Evolutionary conservation across 2,888 invertebrate species (phyloP).

Genomic region (Carabus problematicus): DNA sequence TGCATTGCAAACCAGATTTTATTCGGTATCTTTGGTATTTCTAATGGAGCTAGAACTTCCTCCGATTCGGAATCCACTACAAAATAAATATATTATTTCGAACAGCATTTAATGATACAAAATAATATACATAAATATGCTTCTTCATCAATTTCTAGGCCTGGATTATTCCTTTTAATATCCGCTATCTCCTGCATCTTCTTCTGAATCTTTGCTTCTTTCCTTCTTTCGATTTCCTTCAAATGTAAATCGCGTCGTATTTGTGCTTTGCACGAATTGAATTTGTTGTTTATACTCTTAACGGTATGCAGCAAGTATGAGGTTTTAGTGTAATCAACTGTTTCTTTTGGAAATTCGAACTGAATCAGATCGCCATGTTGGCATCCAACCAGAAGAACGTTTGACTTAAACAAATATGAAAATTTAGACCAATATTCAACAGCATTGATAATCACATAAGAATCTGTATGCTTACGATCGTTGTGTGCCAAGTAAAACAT

Average conservation of each 20-base stretch:
- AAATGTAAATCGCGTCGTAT: conserved; percentile 67
- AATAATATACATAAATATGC: conserved; percentile 65
- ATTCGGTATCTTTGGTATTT: conserved; percentile 66
- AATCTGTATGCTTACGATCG: conserved; percentile 56
- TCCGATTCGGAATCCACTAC: conserved; percentile 66
- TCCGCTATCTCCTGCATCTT: conserved; percentile 67
- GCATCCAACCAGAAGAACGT: conserved; percentile 64
- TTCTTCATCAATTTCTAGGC: conserved; percentile 67
- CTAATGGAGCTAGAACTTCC: conserved; percentile 63
- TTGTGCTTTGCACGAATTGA: conserved; percentile 67
- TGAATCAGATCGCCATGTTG: conserved; percentile 64
- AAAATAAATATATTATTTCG: conserved; percentile 43
- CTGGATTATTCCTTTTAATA: conserved; percentile 65
- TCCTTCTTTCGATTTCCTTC: conserved; percentile 62
- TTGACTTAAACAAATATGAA: conserved; percentile 52
- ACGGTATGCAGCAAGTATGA: conserved; percentile 59
- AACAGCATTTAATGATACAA: no score
- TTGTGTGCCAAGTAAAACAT: conserved; percentile 73
- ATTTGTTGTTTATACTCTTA: conserved; percentile 58
- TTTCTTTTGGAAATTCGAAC: conserved; percentile 59
- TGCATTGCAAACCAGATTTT: conserved; percentile 66
- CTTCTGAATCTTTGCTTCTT: conserved; percentile 61
- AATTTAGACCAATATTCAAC: conserved; percentile 16
- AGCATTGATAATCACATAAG: conserved; percentile 3
- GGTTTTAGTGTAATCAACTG: conserved; percentile 59